These are phyloP conservation scores for Epizoanthus ramosus DNA, from an alignment of 92 coral and sea anemone species.

Conservation along the genomic window DNA sequence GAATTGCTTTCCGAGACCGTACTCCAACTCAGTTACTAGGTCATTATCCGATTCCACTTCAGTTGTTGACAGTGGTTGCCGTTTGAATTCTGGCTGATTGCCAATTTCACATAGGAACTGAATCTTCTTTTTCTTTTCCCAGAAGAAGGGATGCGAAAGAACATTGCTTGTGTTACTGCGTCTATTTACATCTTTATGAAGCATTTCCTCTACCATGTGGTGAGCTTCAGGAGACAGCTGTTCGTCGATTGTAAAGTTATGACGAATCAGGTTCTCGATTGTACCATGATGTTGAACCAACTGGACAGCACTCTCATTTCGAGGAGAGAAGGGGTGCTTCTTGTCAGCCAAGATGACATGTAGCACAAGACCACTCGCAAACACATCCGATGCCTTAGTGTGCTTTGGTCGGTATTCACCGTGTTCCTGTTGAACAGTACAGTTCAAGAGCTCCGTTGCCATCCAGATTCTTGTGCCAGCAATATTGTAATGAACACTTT, in stretches of 20 bases:
- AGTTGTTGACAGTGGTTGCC: background rate
- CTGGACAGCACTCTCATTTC: background rate
- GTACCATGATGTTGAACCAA: background rate
- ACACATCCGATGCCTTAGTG: background rate
- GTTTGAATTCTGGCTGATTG: constrained; percentile 10
- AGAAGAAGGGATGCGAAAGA: constrained; percentile 17
- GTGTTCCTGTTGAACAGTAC: background rate
- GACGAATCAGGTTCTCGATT: background rate
- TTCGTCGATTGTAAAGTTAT: background rate
- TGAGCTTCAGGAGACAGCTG: constrained; percentile 4
- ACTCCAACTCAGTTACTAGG: background rate
- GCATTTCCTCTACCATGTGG: constrained; percentile 6
- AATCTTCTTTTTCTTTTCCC: background rate
- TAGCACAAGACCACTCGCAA: background rate
- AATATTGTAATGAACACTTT: background rate
- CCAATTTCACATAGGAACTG: constrained; percentile 1
- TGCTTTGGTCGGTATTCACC: too few relatives aligned
- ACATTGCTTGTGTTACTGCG: background rate
- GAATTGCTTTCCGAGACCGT: background rate
- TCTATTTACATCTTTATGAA: background rate
- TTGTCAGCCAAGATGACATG: background rate
- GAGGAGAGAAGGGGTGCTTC: constrained; percentile 20
- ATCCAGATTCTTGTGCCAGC: constrained; percentile 22
- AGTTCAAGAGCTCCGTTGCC: background rate
- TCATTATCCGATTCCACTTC: background rate